phyloP scores from a whole-genome alignment of 2,888 invertebrate genomes.

The Polymixis flavicincta region DNA sequence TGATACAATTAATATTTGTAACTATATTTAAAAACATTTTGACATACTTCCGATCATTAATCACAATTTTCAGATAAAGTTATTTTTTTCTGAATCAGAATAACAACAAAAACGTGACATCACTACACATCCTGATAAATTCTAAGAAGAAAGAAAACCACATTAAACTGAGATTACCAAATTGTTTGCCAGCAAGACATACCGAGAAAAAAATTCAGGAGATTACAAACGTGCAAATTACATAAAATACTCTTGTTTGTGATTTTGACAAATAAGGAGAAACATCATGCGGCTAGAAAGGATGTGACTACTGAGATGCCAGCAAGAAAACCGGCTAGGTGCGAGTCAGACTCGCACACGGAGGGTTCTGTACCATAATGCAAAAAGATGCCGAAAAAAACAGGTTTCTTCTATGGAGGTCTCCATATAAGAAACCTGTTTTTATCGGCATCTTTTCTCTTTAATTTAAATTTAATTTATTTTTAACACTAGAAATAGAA shows the following conservation, averaged over 20 bases:
- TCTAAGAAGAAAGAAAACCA: constrained; percentile 13
- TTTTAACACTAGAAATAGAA: too few relatives aligned
- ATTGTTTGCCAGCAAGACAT: background rate
- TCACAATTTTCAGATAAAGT: background rate
- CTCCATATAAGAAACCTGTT: too few relatives aligned
- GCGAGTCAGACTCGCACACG: too few relatives aligned
- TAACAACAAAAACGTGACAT: constrained; percentile 9
- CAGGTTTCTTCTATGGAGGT: too few relatives aligned
- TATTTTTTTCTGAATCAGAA: background rate
- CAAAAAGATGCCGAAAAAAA: too few relatives aligned
- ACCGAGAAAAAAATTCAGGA: background rate
- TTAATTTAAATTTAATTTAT: too few relatives aligned
- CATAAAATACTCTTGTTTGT: background rate
- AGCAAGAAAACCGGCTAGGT: too few relatives aligned
- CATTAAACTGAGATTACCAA: background rate
- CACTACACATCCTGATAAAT: background rate
- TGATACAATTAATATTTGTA: constrained; percentile 6
- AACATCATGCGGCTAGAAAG: background rate
- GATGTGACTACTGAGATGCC: background rate
- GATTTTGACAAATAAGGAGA: background rate
- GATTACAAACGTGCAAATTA: background rate
- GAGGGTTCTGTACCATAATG: too few relatives aligned
- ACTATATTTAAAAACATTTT: constrained; percentile 12
- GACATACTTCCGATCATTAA: constrained; percentile 7
- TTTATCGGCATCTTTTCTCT: too few relatives aligned